Percentiles rank a stretch among this genome's conserved stretches.
Conservation (phyloP, 1,140 invertebrate species). For the Lordiphosa stackelbergi region DNA sequence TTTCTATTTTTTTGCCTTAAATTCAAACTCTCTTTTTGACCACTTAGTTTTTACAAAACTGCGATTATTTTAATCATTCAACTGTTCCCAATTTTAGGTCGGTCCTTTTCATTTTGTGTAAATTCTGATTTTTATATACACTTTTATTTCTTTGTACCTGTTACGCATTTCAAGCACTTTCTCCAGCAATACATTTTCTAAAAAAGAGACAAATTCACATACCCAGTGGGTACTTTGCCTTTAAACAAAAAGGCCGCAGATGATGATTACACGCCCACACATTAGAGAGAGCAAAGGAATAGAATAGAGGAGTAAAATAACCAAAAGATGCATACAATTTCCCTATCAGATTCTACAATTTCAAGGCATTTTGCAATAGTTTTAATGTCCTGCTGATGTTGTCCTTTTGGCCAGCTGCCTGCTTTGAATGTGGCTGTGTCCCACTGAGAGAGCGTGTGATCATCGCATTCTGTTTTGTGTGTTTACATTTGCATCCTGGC, state of each 20-base stretch:
- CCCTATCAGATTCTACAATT: slow-evolving; percentile 54
- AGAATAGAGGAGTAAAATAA: slow-evolving; percentile 21
- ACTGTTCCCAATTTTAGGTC: no score
- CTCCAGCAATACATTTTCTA: slow-evolving; percentile 29
- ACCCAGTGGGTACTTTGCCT: no score
- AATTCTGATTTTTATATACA: no score
- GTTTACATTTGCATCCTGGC: slow-evolving; percentile 64
- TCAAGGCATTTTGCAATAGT: slow-evolving; percentile 64
- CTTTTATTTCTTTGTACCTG: slow-evolving; percentile 4
- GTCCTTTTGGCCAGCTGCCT: slow-evolving; percentile 43
- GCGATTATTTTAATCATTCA: no score
- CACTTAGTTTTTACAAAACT: no score
- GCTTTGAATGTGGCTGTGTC: slow-evolving; percentile 20
- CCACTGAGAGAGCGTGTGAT: slow-evolving; percentile 67
- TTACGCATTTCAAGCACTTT: slow-evolving; percentile 48
- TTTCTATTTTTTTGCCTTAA: no score
- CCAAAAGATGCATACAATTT: slow-evolving; percentile 25
- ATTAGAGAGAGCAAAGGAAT: slow-evolving; percentile 28
- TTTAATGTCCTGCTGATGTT: slow-evolving; percentile 47
- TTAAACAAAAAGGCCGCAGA: slow-evolving; percentile 23
- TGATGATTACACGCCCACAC: slow-evolving; percentile 65
- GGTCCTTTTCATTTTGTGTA: no score
- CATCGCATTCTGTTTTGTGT: slow-evolving; percentile 27
- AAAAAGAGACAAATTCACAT: no score
- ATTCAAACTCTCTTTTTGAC: no score